Conservation (phyloP, 2,888 invertebrate genomes). For the Pollenia amentaria region DNA sequence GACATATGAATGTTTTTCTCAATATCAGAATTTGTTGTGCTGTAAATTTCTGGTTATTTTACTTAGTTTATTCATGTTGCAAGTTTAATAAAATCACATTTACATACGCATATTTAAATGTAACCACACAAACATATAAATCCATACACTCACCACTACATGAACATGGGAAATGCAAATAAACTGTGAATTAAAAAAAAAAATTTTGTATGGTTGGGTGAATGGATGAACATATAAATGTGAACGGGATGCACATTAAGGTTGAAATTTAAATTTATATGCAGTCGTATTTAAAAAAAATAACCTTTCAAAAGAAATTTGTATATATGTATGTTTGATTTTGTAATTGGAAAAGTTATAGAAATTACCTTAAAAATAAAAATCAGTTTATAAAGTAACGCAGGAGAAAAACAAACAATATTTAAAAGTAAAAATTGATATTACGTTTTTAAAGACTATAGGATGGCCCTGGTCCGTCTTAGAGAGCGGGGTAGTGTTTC, state of each 20-base stretch:
- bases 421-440: neutral
- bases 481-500: too few relatives aligned
- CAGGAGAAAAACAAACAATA: neutral
- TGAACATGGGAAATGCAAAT: conserved; percentile 13
- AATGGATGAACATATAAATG: conserved; percentile 10
- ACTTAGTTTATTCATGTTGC: conserved; percentile 41
- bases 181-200: conserved; percentile 34
- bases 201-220: neutral
- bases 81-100: conserved; percentile 40
- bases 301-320: neutral
- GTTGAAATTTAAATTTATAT: conserved; percentile 32
- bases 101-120: conserved; percentile 39
- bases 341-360: conserved; percentile 54
- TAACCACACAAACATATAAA: neutral
- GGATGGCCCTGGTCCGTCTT: too few relatives aligned
- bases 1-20: neutral
- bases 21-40: neutral
- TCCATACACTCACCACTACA: neutral
- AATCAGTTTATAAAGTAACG: neutral
- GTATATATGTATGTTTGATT: neutral
- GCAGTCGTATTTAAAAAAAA: neutral
- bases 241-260: conserved; percentile 31
- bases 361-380: conserved; percentile 24
- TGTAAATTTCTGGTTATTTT: conserved; percentile 31
- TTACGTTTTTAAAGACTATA: too few relatives aligned